These are phyloP conservation scores for Drosophila rellima DNA, from an alignment of 2,888 invertebrate genomes.

Conservation along the genomic window DNA sequence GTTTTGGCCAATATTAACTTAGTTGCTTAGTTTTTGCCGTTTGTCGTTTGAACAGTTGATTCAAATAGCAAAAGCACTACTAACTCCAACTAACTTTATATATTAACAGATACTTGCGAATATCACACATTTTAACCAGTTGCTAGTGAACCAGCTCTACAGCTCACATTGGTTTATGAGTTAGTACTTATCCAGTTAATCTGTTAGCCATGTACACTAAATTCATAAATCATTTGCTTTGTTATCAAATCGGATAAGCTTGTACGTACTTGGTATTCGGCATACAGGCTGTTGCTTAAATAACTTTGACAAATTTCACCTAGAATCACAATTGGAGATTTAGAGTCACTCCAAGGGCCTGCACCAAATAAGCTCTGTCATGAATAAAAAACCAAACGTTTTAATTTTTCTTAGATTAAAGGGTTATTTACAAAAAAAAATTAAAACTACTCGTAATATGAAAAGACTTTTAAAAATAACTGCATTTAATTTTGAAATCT, in stretches of 20 bases:
- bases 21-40: neutral
- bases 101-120: neutral
- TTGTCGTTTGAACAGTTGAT: constrained; percentile 3
- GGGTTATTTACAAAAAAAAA: no score
- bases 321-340: neutral
- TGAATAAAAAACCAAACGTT: no score
- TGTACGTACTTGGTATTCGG: constrained; percentile 1
- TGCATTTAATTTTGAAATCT: no score
- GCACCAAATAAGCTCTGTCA: no score
- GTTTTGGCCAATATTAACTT: constrained; percentile 5
- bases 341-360: no score
- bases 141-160: neutral
- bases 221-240: constrained; percentile 33
- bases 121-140: neutral
- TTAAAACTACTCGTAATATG: no score
- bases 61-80: neutral
- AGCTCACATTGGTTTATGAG: neutral
- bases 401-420: no score
- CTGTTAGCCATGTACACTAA: constrained; percentile 23
- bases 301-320: constrained; percentile 2
- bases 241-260: constrained; percentile 36
- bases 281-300: constrained; percentile 24
- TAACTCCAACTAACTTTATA: neutral
- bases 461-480: no score
- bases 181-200: constrained; percentile 23